Evolutionary conservation across 2,888 invertebrate genomes (phyloP).

Genomic region (Patella caerulea): DNA sequence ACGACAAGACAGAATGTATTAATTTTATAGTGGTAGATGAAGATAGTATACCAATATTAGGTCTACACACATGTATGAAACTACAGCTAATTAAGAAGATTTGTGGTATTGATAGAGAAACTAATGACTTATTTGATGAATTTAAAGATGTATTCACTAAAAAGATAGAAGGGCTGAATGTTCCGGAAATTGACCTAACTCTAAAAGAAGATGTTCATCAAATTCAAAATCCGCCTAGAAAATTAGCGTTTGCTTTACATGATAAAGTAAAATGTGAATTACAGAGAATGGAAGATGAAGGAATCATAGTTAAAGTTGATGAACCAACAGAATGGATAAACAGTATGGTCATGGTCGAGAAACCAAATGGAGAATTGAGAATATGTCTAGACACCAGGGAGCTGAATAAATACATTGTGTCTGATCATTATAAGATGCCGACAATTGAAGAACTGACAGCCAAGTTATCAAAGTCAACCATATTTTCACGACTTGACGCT

Average conservation of each 20-base stretch:
- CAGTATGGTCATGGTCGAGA: too few species aligned
- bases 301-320: background rate
- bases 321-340: too few species aligned
- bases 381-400: too few species aligned
- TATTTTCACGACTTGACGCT: background rate
- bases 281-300: background rate
- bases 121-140: background rate
- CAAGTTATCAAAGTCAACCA: background rate
- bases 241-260: background rate
- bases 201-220: background rate
- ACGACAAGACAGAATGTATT: background rate
- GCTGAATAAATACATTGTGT: too few species aligned
- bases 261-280: background rate
- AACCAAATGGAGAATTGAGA: too few species aligned
- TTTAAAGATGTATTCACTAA: slow-evolving; percentile 13
- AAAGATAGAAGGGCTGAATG: background rate
- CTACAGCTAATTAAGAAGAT: background rate
- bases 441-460: slow-evolving; percentile 2
- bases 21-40: slow-evolving; percentile 1
- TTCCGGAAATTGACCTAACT: slow-evolving; percentile 2
- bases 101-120: background rate
- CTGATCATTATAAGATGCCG: background rate
- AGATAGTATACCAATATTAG: background rate
- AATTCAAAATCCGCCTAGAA: slow-evolving; percentile 3
- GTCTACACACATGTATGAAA: background rate